Evolutionary conservation across 2,797 vertebrate genomes (phyloP).

Genomic region (Holocentrus rufus): DNA sequence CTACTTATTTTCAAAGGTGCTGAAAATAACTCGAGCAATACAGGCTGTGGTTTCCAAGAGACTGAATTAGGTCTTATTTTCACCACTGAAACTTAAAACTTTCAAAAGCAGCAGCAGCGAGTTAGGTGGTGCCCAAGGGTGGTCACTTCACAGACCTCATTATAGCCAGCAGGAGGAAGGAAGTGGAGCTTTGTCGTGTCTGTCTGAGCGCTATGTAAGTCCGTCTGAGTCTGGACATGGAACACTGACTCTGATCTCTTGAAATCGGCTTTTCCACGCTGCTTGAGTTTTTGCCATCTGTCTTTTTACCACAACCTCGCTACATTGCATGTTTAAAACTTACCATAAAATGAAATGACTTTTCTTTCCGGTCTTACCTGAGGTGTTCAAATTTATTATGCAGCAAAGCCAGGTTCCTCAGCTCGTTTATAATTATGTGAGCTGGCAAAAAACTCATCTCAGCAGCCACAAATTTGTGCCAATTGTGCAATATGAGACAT

Average conservation of each 20-base stretch:
- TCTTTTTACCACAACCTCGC: slow-evolving; percentile 30
- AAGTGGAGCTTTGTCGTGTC: slow-evolving; percentile 56
- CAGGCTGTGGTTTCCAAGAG: slow-evolving; percentile 6
- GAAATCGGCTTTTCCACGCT: slow-evolving; percentile 59
- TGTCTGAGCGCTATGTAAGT: slow-evolving; percentile 57
- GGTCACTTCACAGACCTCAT: slow-evolving; percentile 57
- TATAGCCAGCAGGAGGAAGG: slow-evolving; percentile 43
- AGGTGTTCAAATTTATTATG: slow-evolving; percentile 16
- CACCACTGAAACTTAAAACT: slow-evolving; percentile 29
- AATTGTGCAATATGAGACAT: not conserved
- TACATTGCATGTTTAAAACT: slow-evolving; percentile 30
- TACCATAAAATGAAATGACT: slow-evolving; percentile 12
- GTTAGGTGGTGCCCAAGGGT: slow-evolving; percentile 21
- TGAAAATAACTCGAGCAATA: slow-evolving; percentile 27
- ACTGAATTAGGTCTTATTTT: slow-evolving; percentile 34
- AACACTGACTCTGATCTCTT: slow-evolving; percentile 65
- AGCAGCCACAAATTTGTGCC: slow-evolving; percentile 10
- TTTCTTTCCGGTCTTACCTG: not conserved
- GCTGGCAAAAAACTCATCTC: slow-evolving; percentile 7
- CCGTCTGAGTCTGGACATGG: slow-evolving; percentile 60
- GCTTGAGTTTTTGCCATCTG: slow-evolving; percentile 48
- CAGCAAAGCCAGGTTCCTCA: not conserved
- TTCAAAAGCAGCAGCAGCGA: slow-evolving; percentile 23
- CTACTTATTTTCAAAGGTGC: not conserved
- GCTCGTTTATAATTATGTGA: not conserved